Base-by-base conservation (phyloP, 2,888 invertebrate species). In the Oxytorus armatus region DNA sequence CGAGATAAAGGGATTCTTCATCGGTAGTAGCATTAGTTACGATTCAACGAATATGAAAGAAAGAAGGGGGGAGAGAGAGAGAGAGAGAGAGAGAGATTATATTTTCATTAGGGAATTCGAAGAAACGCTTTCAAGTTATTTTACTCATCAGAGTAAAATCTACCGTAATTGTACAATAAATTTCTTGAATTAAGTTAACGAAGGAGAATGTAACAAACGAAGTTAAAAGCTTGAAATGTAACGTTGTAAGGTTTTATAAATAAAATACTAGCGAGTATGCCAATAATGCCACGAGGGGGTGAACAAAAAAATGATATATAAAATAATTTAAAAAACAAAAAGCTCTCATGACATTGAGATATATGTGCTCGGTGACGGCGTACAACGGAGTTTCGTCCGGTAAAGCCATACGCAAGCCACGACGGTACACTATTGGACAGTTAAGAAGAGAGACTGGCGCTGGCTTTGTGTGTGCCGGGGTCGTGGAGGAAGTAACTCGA, bases 331-430 rank as follows among this genome's bases (percentile, higher is more conserved):
- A 21, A 8, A 33, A n/a, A 23, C 23, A 23, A 36, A 36, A 51
- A 23, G 14, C 4, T 14, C 7, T 25, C 23, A 14, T 51, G 66
- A 42, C 21, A 10, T 36, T 33, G 7, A 11, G 5, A 16, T 49
- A 44, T 18, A 65, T 18, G 39, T 33, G 18, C 25, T 47, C 49
- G 23, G 18, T 65, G 33, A 57, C 36, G n/a, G 36, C n/a, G 39
- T 51, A 16, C 14, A 8, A 18, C 10, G 23, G 25, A 21, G 36
- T 8, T 61, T 42, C 39, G 25, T 68, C 42, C 53, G 21, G 18
- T 25, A 68, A 68, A 68, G 68, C 25, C 68, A 69, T 68, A 39
- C 72, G 61, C 59, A 72, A 63, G 68, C 47, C 76, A 72, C 79
- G 57, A 11, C 16, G 36, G n/a, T n/a, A n/a, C 47, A 36, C 21